These are phyloP conservation scores for Dryobota labecula DNA, from an alignment of 2,888 invertebrate genomes.

Conservation along the genomic window DNA sequence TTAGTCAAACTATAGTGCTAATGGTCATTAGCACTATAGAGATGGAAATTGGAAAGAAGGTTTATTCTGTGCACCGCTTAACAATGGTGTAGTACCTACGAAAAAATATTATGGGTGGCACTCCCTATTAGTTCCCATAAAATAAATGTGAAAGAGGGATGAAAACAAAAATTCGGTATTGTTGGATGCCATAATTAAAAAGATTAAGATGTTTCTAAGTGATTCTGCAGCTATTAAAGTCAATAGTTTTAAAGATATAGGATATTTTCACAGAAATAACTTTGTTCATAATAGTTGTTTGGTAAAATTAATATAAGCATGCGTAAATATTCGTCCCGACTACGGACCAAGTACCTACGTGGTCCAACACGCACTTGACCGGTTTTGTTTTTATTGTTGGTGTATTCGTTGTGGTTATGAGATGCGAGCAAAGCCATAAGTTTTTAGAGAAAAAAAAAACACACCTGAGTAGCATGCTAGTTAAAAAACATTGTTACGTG, in stretches of 20 bases:
- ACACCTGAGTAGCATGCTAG: slow-evolving; percentile 40
- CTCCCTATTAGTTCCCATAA: too few species aligned
- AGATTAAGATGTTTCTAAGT: not conserved
- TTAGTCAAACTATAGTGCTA: too few species aligned
- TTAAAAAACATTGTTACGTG: slow-evolving; percentile 46
- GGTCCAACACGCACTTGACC: not conserved
- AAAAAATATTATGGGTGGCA: not conserved
- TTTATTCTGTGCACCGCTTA: not conserved
- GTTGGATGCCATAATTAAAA: not conserved
- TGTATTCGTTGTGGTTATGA: slow-evolving; percentile 53
- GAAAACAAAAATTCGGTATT: not conserved
- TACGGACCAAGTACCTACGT: not conserved
- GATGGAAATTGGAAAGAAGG: not conserved
- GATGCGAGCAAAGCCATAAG: slow-evolving; percentile 38
- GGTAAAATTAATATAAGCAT: too few species aligned
- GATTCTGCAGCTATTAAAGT: not conserved
- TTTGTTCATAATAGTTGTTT: not conserved
- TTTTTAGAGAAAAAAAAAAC: slow-evolving; percentile 3
- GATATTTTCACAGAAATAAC: not conserved
- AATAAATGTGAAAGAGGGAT: not conserved
- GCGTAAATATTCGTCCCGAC: not conserved
- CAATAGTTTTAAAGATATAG: not conserved
- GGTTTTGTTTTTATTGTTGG: slow-evolving; percentile 45
- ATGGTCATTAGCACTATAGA: not conserved
- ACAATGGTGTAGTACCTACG: not conserved